Evolutionary conservation across 2,797 vertebrate genomes (phyloP).

Genomic region (Pipistrellus nathusii): DNA sequence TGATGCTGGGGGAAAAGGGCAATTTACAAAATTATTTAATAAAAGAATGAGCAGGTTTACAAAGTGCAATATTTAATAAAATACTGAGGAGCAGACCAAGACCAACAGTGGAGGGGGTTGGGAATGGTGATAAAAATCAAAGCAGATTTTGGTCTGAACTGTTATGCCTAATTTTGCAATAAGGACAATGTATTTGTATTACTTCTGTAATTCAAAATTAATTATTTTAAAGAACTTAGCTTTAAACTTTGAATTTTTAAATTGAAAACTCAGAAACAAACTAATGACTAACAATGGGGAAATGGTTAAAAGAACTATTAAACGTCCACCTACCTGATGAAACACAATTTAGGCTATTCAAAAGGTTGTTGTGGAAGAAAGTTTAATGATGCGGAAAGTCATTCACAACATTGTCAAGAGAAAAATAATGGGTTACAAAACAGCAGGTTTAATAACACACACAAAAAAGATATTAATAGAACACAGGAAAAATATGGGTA

Average conservation of each 20-base stretch:
- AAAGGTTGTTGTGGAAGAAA: neutral
- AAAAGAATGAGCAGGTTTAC: neutral
- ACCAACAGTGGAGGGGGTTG: neutral
- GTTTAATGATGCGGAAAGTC: neutral
- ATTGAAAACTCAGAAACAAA: slow-evolving; percentile 1
- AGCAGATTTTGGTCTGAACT: neutral
- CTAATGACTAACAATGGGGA: neutral
- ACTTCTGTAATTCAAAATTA: neutral
- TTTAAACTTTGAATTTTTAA: neutral
- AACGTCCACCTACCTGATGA: neutral
- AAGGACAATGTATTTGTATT: neutral
- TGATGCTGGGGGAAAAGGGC: neutral
- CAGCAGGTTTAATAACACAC: neutral
- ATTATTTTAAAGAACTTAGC: neutral
- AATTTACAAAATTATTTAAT: neutral
- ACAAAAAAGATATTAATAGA: neutral
- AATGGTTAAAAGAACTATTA: slow-evolving; percentile 6
- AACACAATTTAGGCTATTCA: neutral
- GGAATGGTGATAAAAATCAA: neutral
- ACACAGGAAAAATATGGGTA: neutral
- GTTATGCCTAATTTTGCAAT: neutral
- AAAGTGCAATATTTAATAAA: neutral
- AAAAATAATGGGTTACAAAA: neutral
- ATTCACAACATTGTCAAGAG: neutral
- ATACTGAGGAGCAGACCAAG: neutral